phyloP scores from a whole-genome alignment of 2,113 vertebrate species.

The Dipodomys stephensi region DNA sequence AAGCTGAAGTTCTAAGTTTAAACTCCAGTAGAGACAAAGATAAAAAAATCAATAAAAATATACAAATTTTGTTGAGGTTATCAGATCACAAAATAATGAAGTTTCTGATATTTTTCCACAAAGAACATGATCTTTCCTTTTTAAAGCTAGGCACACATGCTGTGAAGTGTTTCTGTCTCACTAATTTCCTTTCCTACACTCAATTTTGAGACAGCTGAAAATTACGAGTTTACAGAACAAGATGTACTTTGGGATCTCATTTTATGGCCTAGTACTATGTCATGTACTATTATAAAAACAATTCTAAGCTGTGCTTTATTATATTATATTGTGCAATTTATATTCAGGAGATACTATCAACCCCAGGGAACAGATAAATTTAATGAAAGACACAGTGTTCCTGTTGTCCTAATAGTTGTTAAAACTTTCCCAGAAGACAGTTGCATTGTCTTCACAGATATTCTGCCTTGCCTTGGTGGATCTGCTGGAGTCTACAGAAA shows the following conservation, averaged over 20 bases:
- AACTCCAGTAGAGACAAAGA: constrained; percentile 1
- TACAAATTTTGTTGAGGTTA: constrained; percentile 36
- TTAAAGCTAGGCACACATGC: constrained; percentile 23
- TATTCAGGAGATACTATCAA: constrained; percentile 64
- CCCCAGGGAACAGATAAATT: constrained; percentile 71
- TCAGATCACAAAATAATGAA: constrained; percentile 44
- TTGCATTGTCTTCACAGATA: constrained; percentile 41
- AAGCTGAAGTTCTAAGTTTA: too few relatives aligned
- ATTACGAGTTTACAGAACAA: constrained; percentile 72
- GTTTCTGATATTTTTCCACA: not conserved
- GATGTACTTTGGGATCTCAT: constrained; percentile 67
- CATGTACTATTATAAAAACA: constrained; percentile 70
- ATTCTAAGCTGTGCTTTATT: constrained; percentile 67
- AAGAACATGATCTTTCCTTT: constrained; percentile 41
- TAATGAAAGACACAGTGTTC: constrained; percentile 59
- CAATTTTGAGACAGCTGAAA: constrained; percentile 32
- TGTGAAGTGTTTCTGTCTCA: constrained; percentile 68
- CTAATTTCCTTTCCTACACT: constrained; percentile 68
- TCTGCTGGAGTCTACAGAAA: not conserved
- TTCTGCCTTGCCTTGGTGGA: not conserved
- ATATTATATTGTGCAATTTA: constrained; percentile 76
- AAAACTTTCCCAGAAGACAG: constrained; percentile 59
- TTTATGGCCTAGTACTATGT: constrained; percentile 67
- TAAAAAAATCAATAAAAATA: not conserved
- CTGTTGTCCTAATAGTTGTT: constrained; percentile 69